phyloP scores from a whole-genome alignment of 23 tunicate species.

The Aplidium turbinatum region DNA sequence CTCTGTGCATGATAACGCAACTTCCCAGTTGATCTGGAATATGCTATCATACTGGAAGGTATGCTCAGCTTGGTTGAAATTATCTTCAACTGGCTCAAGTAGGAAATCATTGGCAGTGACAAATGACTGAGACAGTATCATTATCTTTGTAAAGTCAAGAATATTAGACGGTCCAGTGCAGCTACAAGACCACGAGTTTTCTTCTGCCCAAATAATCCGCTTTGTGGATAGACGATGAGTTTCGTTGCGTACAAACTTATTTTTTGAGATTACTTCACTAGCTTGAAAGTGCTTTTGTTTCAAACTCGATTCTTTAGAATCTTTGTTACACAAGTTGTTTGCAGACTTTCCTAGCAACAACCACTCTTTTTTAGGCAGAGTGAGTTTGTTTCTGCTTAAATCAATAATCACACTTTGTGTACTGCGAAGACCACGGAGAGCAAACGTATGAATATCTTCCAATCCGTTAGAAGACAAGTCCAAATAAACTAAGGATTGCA shows the following conservation, averaged over 20 bases:
- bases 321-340: neutral
- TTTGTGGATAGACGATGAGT: no score
- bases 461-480: slow-evolving; percentile 57
- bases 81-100: no score
- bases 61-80: no score
- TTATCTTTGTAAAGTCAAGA: slow-evolving; percentile 18
- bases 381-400: slow-evolving; percentile 43
- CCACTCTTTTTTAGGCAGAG: slow-evolving; percentile 50
- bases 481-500: slow-evolving; percentile 26
- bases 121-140: no score
- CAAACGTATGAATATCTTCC: slow-evolving; percentile 38
- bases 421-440: slow-evolving; percentile 26
- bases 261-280: no score
- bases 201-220: slow-evolving; percentile 46
- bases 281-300: no score
- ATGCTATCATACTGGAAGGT: no score
- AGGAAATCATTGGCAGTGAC: no score
- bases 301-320: neutral
- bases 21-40: no score
- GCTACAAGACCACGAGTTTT: slow-evolving; percentile 66
- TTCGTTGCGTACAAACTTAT: no score
- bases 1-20: no score
- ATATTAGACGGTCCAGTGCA: slow-evolving; percentile 15
- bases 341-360: neutral
- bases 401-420: slow-evolving; percentile 40